Base-by-base conservation (phyloP, 2,888 invertebrate genomes). In the Cheilosia variabilis region DNA sequence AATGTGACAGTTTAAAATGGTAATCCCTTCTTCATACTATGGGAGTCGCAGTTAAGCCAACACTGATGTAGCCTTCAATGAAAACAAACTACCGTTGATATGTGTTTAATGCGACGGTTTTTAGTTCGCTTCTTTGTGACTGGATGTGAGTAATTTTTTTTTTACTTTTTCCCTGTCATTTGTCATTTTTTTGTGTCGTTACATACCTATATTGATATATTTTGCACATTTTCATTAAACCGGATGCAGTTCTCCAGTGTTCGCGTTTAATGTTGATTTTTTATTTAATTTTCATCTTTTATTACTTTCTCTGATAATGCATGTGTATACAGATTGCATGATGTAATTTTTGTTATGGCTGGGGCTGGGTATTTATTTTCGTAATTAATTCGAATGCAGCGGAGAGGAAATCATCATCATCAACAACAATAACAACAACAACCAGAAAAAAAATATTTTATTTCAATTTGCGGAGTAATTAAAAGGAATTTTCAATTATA, bases 391-490 rank as follows among this genome's bases (percentile, higher is more conserved):
- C 65, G 60, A 55, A 34, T 71, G 69, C 58, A 55, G 37, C 15
- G 63, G 45, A 7, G 15, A 22, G 58, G 17, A 65, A 31, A 47
- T n/a, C 34, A 52, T 15, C 37, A 63, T 10, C 34, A 34, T 3
- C 2, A 43, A 52, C 4, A 55, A n/a, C 17, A 17, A 3, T 13
- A 37, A 13, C 1, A 43, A 60, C 3, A 55, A n/a, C 17, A 17
- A 3, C 10, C n/a, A n/a, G n/a, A 37, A 13, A 3, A 66, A 9
- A 81, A 71, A 65, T 84, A 63, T 75, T 84, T 84, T 75, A 84
- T 75, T 84, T 84, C 79, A 79, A 79, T 84, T 75, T 73, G 57
- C 57, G 37, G 19, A 78, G 73, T 79, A 79, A 79, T 79, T 84
- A 79, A 45, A 45, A n/a, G 45, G 45, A 45, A 6, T 45, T 45